Evolutionary conservation across 1,140 invertebrate genomes (phyloP), one percentile per base, ranked within the genome.

Genomic region (Harpegnathos saltator): DNA sequence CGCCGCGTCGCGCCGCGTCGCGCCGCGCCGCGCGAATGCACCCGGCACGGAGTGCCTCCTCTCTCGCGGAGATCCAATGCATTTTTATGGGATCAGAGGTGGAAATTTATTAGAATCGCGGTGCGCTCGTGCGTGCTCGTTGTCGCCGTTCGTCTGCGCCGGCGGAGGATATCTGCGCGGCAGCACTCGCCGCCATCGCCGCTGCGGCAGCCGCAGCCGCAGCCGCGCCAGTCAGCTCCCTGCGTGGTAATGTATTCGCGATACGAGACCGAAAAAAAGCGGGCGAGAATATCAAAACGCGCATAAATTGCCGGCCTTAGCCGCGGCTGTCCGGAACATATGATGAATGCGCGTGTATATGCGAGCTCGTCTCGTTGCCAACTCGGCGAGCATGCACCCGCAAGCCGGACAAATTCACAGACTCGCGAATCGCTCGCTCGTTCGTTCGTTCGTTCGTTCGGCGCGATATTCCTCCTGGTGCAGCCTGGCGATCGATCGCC

Each of bases 1-100:
- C 48, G 38, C 63, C 44, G n/a, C 29, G 5, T 33, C 29, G 29
- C n/a, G 50, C 61, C 29, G 58, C 52, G 58, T n/a, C 26, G 33
- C 2, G 33, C 33, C 2, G 33, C 33, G 33, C 33, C 7, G 2
- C 33, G 33, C 1, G 33, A 33, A 7, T n/a, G 33, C 48, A 19
- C 66, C 14, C 24, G 22, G 33, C 61, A 59, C 58, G 50, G 54
- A 56, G 33, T n/a, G n/a, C n/a, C n/a, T n/a, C n/a, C 73, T 84
- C 62, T 48, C 72, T 38, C 61, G 56, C 63, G 84, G 66, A 44
- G 38, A 86, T 81, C 72, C 90, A 92, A 93, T 93, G 91, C 91
- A 93, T 93, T 93, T 93, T 93, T 92, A 93, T 92, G 85, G 89
- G 89, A 90, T 92, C 90, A 88, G 87, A 84, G 85, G 83, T 83